Base-by-base conservation (phyloP, 2,113 vertebrate species). In the Xiphophorus maculatus region DNA sequence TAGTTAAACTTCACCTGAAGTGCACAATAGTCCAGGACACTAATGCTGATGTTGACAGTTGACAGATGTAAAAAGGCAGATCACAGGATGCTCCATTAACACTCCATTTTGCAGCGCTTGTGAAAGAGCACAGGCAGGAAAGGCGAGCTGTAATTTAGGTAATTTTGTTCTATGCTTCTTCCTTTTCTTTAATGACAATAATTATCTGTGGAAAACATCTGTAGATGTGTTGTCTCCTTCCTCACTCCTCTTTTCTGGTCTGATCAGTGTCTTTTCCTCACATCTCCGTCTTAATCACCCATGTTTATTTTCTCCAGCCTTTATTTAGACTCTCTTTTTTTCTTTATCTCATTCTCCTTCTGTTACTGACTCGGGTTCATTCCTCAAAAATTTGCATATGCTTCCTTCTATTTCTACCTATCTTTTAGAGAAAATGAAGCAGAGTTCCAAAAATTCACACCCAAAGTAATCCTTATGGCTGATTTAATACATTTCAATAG, bases 141-240 rank as follows among this genome's bases (percentile, higher is more conserved):
- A 80, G 72, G 73, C 9, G 32, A 78, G 71, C 63, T 30, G 75
- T 84, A 86, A 91, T 91, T 89, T 78, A 62, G 63, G 81, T 89
- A 81, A 90, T 89, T 87, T 80, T 76, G 76, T 29, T 44, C 32
- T 1, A 17, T 13, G 32, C 77, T 69, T 80, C 74, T 72, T 77
- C 69, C 51, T 79, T 84, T 84, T 70, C 78, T 79, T 79, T 85
- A 87, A 89, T 87, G 84, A 88, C 84, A 82, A 85, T 86, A 87
- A 91, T 92, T 91, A 91, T 83, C 77, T 30, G 42, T 72, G 69
- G 79, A 78, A 89, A 91, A 89, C 85, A 90, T 87, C 81, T 84
- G 84, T 69, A 76, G 69, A 79, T 61, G 71, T 64, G 51, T 63
- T 80, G 37, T 76, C 48, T 69, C 40, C 70, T 29, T 60, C 44